Conservation (phyloP, 1,140 invertebrate genomes). For the Anastrepha ludens region DNA sequence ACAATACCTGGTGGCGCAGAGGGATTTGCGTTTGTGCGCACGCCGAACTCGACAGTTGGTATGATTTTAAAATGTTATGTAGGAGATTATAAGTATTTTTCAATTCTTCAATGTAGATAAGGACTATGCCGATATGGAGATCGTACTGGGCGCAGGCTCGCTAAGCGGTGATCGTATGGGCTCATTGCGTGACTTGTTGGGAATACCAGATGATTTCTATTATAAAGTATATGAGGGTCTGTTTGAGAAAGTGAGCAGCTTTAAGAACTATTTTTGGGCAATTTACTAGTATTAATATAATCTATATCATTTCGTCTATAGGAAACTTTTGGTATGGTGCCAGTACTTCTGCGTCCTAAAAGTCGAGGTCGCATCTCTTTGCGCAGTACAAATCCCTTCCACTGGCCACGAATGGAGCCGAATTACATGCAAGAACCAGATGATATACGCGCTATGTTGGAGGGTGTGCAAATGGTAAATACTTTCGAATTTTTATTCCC, state of each 20-base stretch:
- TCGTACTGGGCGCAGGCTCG: conserved; percentile 84
- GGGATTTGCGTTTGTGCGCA: conserved; percentile 82
- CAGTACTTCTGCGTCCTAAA: conserved; percentile 83
- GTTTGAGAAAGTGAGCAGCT: conserved; percentile 68
- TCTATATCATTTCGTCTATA: background rate
- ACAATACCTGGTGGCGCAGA: conserved; percentile 84
- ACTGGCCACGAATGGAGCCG: conserved; percentile 84
- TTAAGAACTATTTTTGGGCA: background rate
- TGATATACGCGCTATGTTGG: conserved; percentile 81
- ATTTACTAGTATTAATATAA: no score
- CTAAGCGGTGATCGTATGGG: conserved; percentile 84
- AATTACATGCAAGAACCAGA: conserved; percentile 84
- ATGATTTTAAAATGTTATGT: conserved; percentile 33
- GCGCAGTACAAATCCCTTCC: conserved; percentile 81
- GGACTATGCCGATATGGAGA: conserved; percentile 83
- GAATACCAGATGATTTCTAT: conserved; percentile 80
- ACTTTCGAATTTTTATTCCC: background rate
- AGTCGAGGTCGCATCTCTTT: conserved; percentile 83
- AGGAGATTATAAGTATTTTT: background rate
- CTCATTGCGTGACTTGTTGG: conserved; percentile 78
- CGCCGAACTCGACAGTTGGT: conserved; percentile 71
- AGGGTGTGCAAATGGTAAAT: conserved; percentile 83
- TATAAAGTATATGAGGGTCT: conserved; percentile 77
- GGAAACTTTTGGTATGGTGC: conserved; percentile 80
- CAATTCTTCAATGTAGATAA: conserved; percentile 59